These are phyloP conservation scores for Trichoplusia ni DNA, from an alignment of 1,140 invertebrate genomes.

Conservation along the genomic window DNA sequence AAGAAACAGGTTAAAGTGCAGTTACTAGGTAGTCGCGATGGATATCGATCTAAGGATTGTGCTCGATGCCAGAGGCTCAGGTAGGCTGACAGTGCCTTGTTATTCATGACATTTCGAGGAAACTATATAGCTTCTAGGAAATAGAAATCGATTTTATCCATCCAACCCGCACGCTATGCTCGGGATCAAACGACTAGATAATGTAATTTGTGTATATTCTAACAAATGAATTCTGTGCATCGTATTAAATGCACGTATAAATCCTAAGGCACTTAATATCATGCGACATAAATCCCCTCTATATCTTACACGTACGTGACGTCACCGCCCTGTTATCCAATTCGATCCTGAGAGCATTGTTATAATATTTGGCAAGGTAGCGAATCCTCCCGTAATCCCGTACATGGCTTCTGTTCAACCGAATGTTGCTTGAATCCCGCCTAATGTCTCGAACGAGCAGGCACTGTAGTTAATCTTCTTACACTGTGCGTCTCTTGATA, in stretches of 20 bases:
- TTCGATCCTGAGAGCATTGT: slow-evolving; percentile 13
- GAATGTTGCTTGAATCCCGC: slow-evolving; percentile 23
- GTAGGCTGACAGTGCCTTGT: slow-evolving; percentile 3
- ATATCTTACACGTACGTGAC: background rate
- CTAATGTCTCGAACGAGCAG: slow-evolving; percentile 38
- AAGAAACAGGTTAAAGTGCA: slow-evolving; percentile 20
- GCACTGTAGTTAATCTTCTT: slow-evolving; percentile 48
- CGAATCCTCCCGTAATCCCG: slow-evolving; percentile 17
- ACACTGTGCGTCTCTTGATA: slow-evolving; percentile 37
- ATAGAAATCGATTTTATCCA: background rate
- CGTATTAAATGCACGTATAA: no score
- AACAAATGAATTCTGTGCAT: no score
- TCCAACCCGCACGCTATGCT: background rate
- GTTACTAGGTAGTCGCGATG: slow-evolving; percentile 20
- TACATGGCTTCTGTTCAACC: slow-evolving; percentile 36
- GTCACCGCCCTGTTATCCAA: slow-evolving; percentile 5
- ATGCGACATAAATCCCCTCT: background rate
- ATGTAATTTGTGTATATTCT: no score
- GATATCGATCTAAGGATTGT: slow-evolving; percentile 18
- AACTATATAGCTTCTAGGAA: background rate
- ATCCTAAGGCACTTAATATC: no score
- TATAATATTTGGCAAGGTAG: slow-evolving; percentile 30
- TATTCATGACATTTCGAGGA: slow-evolving; percentile 11
- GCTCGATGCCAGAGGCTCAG: background rate
- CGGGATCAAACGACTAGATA: background rate